phyloP scores from a whole-genome alignment of 2,797 vertebrate genomes.

The Iguana delicatissima region DNA sequence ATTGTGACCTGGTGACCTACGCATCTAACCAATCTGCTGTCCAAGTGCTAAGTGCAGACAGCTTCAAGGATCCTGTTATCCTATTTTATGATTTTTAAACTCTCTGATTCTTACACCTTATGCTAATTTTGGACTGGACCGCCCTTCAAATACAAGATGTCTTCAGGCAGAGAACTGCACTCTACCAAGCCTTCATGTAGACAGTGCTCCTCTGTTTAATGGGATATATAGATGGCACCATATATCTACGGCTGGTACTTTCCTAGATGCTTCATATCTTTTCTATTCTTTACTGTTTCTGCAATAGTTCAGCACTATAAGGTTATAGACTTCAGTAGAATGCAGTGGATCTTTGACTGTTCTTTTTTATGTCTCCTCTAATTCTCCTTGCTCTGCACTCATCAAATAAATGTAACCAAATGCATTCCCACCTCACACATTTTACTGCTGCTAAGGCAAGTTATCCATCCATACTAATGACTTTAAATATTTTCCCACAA shows the following conservation, averaged over 20 bases:
- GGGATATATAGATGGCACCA: not conserved
- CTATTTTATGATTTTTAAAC: not conserved
- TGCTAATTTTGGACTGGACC: not conserved
- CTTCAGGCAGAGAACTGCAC: not conserved
- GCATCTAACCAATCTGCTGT: no score
- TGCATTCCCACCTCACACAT: slow-evolving; percentile 6
- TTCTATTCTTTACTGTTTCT: not conserved
- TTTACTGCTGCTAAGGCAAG: slow-evolving; percentile 28
- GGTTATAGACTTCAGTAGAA: not conserved
- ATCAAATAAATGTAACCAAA: slow-evolving; percentile 22
- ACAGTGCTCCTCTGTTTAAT: not conserved
- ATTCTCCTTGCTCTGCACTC: not conserved
- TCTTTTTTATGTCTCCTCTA: accelerated
- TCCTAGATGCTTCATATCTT: not conserved
- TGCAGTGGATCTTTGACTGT: not conserved
- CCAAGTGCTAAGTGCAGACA: no score
- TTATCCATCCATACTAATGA: slow-evolving; percentile 18
- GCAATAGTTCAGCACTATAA: not conserved
- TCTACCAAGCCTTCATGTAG: not conserved
- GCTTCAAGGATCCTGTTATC: not conserved
- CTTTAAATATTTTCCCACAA: slow-evolving; percentile 15
- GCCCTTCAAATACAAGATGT: no score
- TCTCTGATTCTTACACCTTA: no score
- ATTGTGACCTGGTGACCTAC: no score
- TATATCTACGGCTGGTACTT: not conserved